Evolutionary conservation across 2,888 invertebrate genomes (phyloP).

Genomic region (Dysmachus trigonus): DNA sequence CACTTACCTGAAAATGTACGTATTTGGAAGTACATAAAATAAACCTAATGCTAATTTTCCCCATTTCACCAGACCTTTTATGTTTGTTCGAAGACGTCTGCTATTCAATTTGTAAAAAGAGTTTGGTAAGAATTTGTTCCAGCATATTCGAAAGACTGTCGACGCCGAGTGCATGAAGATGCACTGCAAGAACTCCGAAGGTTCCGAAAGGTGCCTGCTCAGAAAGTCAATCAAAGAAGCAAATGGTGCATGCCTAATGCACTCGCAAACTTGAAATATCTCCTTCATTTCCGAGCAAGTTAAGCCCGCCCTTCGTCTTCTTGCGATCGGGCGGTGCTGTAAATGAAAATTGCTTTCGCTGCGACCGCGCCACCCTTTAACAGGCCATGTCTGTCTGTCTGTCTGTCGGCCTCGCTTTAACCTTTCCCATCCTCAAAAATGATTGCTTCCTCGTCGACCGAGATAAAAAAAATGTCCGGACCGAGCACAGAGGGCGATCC

Average conservation of each 20-base stretch:
- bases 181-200: neutral
- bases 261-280: neutral
- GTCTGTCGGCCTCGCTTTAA: neutral
- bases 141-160: no score
- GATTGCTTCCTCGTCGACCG: neutral
- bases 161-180: neutral
- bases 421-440: slow-evolving; percentile 1
- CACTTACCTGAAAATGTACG: no score
- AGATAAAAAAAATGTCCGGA: slow-evolving; percentile 15
- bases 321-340: neutral
- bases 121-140: neutral
- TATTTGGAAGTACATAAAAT: no score
- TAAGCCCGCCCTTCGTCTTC: neutral
- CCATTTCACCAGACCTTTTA: no score
- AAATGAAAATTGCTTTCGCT: neutral
- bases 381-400: neutral
- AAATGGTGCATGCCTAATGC: neutral
- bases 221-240: neutral
- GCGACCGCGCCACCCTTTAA: neutral
- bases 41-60: no score
- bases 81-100: no score
- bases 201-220: neutral
- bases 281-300: neutral
- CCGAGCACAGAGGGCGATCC: neutral
- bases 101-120: no score